These are phyloP conservation scores for Coelinius sp. DNA, from an alignment of 2,888 invertebrate genomes.

Conservation along the genomic window DNA sequence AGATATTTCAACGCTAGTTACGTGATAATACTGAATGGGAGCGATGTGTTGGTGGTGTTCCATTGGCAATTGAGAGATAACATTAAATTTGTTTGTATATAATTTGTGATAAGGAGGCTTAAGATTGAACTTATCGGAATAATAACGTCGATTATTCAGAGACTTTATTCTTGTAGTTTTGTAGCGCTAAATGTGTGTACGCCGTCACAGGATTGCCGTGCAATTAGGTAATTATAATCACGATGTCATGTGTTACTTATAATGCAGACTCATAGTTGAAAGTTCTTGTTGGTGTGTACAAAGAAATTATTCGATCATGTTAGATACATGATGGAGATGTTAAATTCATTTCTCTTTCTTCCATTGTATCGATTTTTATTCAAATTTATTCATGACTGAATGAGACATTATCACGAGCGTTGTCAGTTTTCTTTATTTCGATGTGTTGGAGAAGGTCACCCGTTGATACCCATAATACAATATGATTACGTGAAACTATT, in stretches of 20 bases:
- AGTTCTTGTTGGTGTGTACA: not conserved
- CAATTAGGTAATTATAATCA: slow-evolving; percentile 37
- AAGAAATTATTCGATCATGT: not conserved
- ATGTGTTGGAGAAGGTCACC: not conserved
- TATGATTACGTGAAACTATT: not conserved
- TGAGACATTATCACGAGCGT: not conserved
- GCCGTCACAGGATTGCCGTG: slow-evolving; percentile 21
- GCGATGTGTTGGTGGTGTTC: not conserved
- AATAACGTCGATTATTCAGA: slow-evolving; percentile 41
- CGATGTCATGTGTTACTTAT: slow-evolving; percentile 3
- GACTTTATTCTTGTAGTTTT: slow-evolving; percentile 34
- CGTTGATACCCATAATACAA: slow-evolving; percentile 3
- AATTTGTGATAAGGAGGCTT: not conserved
- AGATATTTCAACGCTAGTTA: not conserved
- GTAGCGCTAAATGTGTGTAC: slow-evolving; percentile 32
- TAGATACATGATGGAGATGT: not conserved
- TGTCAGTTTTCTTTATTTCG: slow-evolving; percentile 14
- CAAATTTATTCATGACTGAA: slow-evolving; percentile 17
- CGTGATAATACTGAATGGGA: not conserved
- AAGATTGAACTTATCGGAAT: slow-evolving; percentile 5
- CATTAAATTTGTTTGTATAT: not conserved
- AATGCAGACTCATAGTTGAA: slow-evolving; percentile 11
- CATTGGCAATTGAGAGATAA: not conserved
- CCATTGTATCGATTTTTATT: slow-evolving; percentile 11
- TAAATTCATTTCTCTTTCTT: not conserved